Evolutionary conservation across 2,888 invertebrate species (phyloP), one percentile per base, ranked within the genome.

Genomic region (Cistogaster globosa): DNA sequence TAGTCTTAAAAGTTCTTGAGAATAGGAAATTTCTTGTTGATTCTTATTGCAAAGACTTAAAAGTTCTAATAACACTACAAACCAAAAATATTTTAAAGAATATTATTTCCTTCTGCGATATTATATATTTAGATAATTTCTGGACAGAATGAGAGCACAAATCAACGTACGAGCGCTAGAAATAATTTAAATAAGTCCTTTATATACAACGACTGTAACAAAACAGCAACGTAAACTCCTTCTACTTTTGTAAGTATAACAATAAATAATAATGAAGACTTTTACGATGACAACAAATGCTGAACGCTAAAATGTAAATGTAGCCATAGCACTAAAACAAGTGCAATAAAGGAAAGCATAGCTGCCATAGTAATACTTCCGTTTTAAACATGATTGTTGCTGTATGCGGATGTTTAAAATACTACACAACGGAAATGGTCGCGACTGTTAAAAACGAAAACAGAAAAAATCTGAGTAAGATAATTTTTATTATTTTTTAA

Each of bases 331-430:
- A 22, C 63, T 22, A 67, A 45, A 42, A 55, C 74, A 51, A 72
- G 68, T 71, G 71, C 60, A 86, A 84, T 72, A 84, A 74, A 84
- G 83, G 77, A 84, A 86, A 83, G 58, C 79, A 83, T 80, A 60
- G 77, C 84, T 86, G 86, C 83, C 83, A 80, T 63, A 83, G 77
- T 42, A 75, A 74, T 48, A 75, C 79, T 84, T 86, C 86, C 86
- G 86, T 78, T 83, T n/a, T 69, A 26, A 79, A 84, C 76, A 82
- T 84, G 84, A 82, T 83, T 78, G 79, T 79, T 82, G 82, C 72
- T 79, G 68, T 84, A 83, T 69, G 68, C 83, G 78, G 74, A 78
- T 67, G 72, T 78, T 55, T 60, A 83, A 83, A 72, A 76, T 58
- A 65, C 83, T 72, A 72, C 77, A 77, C 72, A 77, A 78, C 78